Base-by-base conservation (phyloP, 1,140 invertebrate species). In the Mycetomoellerius zeteki region DNA sequence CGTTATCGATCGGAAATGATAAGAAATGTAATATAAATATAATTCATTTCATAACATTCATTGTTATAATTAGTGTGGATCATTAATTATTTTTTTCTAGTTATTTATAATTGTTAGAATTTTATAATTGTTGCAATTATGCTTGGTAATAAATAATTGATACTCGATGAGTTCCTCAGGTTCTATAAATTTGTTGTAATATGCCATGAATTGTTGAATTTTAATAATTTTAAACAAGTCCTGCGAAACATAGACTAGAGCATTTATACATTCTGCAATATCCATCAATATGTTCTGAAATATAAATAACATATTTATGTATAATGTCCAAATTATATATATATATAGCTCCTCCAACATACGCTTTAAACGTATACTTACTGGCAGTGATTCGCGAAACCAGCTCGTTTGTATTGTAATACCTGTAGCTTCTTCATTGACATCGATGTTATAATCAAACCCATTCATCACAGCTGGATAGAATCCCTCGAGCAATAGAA, bases 381-480 rank as follows among this genome's bases (percentile, higher is more conserved):
- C 97, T 27, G 96, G 96, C 84, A 98, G 92, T 95, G 98, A 98
- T 91, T 98, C 96, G 94, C 97, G 98, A 92, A 97, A 98, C 7
- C 98, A 98, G 89, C 94, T 95, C 12, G 98, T 95, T 94, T 97
- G 97, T 2, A 99, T 92, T 0, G 96, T 93, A 14, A 98, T 86
- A 6, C 98, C 98, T 92, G 0, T 6, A 33, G 5, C 33, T 6
- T 96, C 97, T 37, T 97, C 97, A 7, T 94, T 91, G 0, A 96
- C 92, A 73, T 93, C 94, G 37, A 98, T 93, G 0, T 93, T 94
- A 92, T 97, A 97, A 24, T 96, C 94, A 19, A 98, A 94, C 54
- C 98, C 97, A 19, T 98, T 98, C 92, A 97, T 96, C 5, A 96
- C 95, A 3, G 98, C 98, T 37, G 97, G 97, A 95, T 98, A 99